Evolutionary conservation across 1,140 invertebrate species (phyloP).

Genomic region (Eciton burchellii): DNA sequence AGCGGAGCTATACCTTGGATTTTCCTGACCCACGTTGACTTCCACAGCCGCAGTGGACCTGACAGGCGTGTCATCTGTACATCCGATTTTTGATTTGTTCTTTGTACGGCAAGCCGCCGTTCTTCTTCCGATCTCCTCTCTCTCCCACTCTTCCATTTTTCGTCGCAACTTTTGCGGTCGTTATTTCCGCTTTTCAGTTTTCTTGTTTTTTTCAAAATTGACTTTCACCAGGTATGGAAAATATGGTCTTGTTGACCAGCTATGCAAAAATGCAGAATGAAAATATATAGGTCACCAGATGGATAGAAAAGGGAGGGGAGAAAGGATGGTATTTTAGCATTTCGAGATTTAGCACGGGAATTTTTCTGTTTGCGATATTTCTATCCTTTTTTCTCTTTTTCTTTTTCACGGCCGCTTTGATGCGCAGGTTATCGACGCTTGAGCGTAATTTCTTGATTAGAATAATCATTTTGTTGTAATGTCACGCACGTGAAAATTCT

Average conservation of each 20-base stretch:
- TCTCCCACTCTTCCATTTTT: conserved; percentile 12
- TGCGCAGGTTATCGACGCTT: conserved; percentile 20
- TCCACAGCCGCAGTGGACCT: no score
- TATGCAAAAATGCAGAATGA: conserved; percentile 21
- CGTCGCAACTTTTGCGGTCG: neutral
- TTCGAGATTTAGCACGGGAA: conserved; percentile 19
- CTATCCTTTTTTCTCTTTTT: no score
- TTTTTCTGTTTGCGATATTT: neutral
- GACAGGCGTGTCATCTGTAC: no score
- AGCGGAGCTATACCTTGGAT: conserved; percentile 32
- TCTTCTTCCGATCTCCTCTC: conserved; percentile 14
- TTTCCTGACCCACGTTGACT: conserved; percentile 26
- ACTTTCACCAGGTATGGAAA: conserved; percentile 17
- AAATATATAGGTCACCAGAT: conserved; percentile 34
- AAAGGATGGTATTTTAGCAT: conserved; percentile 31
- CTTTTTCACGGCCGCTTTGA: neutral
- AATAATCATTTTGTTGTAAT: conserved; percentile 48
- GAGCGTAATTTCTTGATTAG: conserved; percentile 40
- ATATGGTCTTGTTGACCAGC: conserved; percentile 16
- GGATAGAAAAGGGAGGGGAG: no score
- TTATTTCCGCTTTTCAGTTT: neutral
- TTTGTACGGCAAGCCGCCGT: neutral
- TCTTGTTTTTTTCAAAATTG: conserved; percentile 6
- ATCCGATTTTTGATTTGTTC: neutral
- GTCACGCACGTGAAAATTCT: conserved; percentile 11